phyloP scores from a whole-genome alignment of 2,888 invertebrate genomes.

The Trissoscelio sp. region DNA sequence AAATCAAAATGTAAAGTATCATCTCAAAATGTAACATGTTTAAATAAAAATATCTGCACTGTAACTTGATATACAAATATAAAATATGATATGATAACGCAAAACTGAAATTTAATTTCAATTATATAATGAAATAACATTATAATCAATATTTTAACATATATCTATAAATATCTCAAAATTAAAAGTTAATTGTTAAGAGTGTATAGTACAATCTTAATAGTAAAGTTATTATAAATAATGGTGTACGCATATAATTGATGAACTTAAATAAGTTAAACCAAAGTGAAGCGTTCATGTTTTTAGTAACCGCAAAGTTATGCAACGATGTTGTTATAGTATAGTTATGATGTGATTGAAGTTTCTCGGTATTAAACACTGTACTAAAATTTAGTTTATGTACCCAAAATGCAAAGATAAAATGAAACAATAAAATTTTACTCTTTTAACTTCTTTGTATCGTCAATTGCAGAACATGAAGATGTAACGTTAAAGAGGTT shows the following conservation, averaged over 20 bases:
- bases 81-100: too few relatives aligned
- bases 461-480: not conserved
- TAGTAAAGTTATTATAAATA: slow-evolving; percentile 45
- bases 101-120: too few relatives aligned
- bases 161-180: too few relatives aligned
- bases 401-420: not conserved
- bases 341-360: slow-evolving; percentile 23
- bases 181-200: too few relatives aligned
- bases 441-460: not conserved
- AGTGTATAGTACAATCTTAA: too few relatives aligned
- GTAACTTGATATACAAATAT: too few relatives aligned
- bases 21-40: too few relatives aligned
- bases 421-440: not conserved
- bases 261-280: slow-evolving; percentile 30
- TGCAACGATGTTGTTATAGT: slow-evolving; percentile 16
- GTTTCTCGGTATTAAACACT: not conserved
- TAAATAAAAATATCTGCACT: too few relatives aligned
- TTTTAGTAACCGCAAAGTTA: slow-evolving; percentile 33
- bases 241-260: slow-evolving; percentile 22
- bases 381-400: not conserved
- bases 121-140: too few relatives aligned
- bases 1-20: too few relatives aligned
- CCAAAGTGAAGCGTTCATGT: not conserved
- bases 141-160: too few relatives aligned
- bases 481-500: slow-evolving; percentile 26